Percentiles rank a stretch among this genome's conserved stretches.
Evolutionary conservation across 2,113 vertebrate species (phyloP).

Genomic region (Neolamprologus modestus): DNA sequence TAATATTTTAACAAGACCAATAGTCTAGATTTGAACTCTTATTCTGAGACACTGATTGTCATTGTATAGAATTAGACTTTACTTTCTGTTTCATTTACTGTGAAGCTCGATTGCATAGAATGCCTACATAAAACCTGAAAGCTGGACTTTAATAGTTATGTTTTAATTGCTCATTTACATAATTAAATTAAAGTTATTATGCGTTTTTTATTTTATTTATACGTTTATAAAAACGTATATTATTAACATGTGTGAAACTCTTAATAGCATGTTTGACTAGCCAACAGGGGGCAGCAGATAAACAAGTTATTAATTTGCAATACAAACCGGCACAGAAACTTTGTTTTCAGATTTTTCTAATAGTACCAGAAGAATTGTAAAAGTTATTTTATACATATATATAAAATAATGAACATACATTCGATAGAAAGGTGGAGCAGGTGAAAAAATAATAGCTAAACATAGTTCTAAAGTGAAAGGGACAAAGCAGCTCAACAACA

Average conservation of each 20-base stretch:
- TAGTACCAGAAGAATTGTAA: neutral
- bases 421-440: neutral
- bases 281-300: neutral
- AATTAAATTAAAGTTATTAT: neutral
- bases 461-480: neutral
- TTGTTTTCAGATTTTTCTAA: neutral
- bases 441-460: neutral
- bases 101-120: neutral
- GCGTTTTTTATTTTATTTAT: fast-evolving
- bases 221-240: neutral
- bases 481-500: neutral
- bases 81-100: neutral
- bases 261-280: neutral
- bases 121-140: neutral
- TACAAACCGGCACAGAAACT: neutral
- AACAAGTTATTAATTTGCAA: neutral
- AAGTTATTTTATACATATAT: neutral
- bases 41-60: neutral
- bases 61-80: neutral
- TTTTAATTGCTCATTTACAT: neutral
- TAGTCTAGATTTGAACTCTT: neutral
- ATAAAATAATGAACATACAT: neutral
- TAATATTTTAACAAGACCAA: neutral
- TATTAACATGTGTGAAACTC: neutral
- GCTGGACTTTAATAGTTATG: neutral